phyloP scores from a whole-genome alignment of 2,113 vertebrate species.

The Machaerirhynchus nigripectus region DNA sequence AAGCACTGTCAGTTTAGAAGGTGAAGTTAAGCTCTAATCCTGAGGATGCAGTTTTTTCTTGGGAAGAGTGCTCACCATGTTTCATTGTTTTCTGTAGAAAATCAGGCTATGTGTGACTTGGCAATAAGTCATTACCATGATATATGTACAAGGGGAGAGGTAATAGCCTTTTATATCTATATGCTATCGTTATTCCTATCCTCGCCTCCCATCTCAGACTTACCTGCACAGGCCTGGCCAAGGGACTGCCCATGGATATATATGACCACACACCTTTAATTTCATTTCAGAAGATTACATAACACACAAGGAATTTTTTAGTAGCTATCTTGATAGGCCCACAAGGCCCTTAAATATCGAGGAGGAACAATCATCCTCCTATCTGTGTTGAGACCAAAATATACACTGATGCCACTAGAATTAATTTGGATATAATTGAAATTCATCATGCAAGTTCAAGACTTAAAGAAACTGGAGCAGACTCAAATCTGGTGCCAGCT shows the following conservation, averaged over 20 bases:
- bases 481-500: not conserved
- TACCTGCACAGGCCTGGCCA: not conserved
- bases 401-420: not conserved
- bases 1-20: fast-evolving
- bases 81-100: not conserved
- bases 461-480: not conserved
- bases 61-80: not conserved
- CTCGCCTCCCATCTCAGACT: not conserved
- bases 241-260: not conserved
- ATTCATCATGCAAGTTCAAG: not conserved
- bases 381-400: not conserved
- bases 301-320: not conserved
- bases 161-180: not conserved
- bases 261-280: not conserved
- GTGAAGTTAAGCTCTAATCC: not conserved
- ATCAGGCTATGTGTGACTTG: not conserved
- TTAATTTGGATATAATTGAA: not conserved
- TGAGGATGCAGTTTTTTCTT: not conserved
- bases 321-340: not conserved
- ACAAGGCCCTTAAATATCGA: not conserved
- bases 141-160: not conserved
- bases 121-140: not conserved
- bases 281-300: not conserved
- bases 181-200: not conserved
- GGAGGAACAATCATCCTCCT: not conserved